These are phyloP conservation scores for Microtus richardsoni DNA, from an alignment of 2,113 vertebrate species.

Conservation along the genomic window DNA sequence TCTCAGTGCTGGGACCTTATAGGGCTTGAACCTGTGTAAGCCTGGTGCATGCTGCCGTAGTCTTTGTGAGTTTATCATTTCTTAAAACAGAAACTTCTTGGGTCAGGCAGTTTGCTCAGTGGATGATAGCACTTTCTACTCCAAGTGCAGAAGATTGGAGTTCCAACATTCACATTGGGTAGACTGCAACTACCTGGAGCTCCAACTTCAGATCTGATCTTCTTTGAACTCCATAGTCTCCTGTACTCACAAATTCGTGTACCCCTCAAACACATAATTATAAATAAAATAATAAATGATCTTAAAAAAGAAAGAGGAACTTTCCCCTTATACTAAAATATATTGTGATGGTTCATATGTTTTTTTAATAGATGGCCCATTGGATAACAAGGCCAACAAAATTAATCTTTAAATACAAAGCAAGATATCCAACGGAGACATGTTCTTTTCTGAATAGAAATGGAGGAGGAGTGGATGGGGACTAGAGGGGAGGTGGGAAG, in stretches of 20 bases:
- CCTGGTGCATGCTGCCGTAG: neutral
- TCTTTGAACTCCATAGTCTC: neutral
- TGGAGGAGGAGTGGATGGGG: neutral
- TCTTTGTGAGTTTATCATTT: neutral
- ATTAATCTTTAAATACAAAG: constrained; percentile 52
- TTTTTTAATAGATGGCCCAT: constrained; percentile 24
- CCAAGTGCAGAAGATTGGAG: neutral
- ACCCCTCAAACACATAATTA: no score
- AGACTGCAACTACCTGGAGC: neutral
- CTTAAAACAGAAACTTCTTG: neutral
- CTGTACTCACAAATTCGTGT: no score
- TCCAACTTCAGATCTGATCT: neutral
- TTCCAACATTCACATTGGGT: neutral
- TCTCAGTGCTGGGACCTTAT: neutral
- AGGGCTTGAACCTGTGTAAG: neutral
- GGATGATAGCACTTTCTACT: neutral
- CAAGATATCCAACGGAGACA: neutral
- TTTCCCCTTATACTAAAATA: neutral
- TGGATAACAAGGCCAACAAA: constrained; percentile 4
- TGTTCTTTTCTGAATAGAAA: neutral
- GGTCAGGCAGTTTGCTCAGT: neutral
- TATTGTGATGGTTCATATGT: neutral
- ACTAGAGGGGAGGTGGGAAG: neutral
- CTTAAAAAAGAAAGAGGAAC: neutral
- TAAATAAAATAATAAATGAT: neutral